These are phyloP conservation scores for Rutpela maculata DNA, from an alignment of 2,888 invertebrate genomes.

Conservation along the genomic window DNA sequence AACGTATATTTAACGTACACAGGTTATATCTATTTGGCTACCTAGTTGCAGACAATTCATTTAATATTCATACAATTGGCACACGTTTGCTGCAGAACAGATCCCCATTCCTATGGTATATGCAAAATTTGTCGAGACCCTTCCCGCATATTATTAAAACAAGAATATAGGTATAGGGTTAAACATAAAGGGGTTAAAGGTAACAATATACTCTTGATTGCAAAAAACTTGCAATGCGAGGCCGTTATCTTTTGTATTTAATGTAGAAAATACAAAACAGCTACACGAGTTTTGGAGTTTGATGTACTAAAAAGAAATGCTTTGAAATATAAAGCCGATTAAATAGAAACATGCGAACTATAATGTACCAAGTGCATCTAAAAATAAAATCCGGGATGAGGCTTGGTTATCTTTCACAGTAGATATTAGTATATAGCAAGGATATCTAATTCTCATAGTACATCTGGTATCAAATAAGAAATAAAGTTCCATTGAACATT, in stretches of 20 bases:
- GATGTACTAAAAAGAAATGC: slow-evolving; percentile 2
- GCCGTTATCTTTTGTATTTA: slow-evolving; percentile 49
- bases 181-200: slow-evolving; percentile 52
- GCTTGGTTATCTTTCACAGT: no score
- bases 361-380: not conserved
- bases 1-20: slow-evolving; percentile 39
- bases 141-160: slow-evolving; percentile 52
- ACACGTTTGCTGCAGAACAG: slow-evolving; percentile 51
- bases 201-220: slow-evolving; percentile 61
- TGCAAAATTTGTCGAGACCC: slow-evolving; percentile 52
- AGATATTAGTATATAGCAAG: no score
- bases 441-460: no score
- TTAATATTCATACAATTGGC: slow-evolving; percentile 60
- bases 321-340: slow-evolving; percentile 35
- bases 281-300: not conserved
- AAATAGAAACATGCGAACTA: not conserved
- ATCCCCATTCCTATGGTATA: slow-evolving; percentile 50
- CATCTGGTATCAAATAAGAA: no score
- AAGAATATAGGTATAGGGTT: slow-evolving; percentile 56
- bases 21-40: slow-evolving; percentile 43
- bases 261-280: slow-evolving; percentile 26
- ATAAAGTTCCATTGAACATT: no score
- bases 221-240: slow-evolving; percentile 61
- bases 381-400: no score
- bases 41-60: slow-evolving; percentile 41